phyloP scores from a whole-genome alignment of 1,140 invertebrate genomes.

The Centruroides vittatus region DNA sequence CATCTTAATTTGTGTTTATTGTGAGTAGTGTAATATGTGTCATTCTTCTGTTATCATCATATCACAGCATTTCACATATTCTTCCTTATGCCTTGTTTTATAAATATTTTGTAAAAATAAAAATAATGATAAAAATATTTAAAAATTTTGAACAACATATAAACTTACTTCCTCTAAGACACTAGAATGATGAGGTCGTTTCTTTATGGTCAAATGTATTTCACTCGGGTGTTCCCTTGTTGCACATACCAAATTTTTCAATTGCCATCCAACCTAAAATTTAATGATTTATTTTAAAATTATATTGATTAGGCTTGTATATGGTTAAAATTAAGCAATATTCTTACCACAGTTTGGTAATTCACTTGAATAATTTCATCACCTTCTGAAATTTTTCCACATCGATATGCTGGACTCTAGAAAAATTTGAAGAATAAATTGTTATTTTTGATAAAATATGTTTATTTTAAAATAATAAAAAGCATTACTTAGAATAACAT shows the following conservation, averaged over 20 bases:
- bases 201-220: constrained; percentile 66
- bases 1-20: too few species aligned
- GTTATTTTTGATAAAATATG: too few species aligned
- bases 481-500: too few species aligned
- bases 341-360: constrained; percentile 67
- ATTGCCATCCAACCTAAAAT: constrained; percentile 57
- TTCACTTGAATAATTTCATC: constrained; percentile 88
- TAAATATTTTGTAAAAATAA: too few species aligned
- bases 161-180: constrained; percentile 55
- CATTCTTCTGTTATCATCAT: too few species aligned
- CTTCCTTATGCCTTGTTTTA: too few species aligned
- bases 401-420: constrained; percentile 41
- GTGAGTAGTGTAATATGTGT: too few species aligned
- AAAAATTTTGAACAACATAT: too few species aligned
- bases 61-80: too few species aligned
- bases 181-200: constrained; percentile 64
- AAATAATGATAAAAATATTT: too few species aligned
- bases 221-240: constrained; percentile 64
- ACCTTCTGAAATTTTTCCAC: constrained; percentile 77
- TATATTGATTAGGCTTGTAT: neutral
- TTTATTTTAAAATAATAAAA: too few species aligned
- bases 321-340: neutral
- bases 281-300: neutral
- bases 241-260: constrained; percentile 58
- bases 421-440: neutral